Evolutionary conservation across 2,888 invertebrate genomes (phyloP), one percentile per base, ranked within the genome.

Genomic region (Oegoconia quadripuncta): DNA sequence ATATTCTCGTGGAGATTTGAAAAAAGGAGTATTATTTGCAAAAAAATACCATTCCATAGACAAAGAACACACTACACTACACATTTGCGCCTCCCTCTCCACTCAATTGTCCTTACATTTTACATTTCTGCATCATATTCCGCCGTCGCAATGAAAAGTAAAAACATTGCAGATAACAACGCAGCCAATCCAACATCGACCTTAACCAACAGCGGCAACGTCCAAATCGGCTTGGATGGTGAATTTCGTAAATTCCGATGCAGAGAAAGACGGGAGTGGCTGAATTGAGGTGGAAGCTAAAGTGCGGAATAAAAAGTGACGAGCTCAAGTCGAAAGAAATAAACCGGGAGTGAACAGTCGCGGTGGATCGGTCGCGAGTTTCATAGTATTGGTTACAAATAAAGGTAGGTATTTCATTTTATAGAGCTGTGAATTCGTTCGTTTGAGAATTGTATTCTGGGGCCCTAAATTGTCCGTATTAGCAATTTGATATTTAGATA

Each of bases 101-200:
- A 68, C 74, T 74, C 81, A 78, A 83, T 82, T 82, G 84, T 84
- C 80, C 74, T 80, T 74, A 77, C 80, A 76, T 82, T 81, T 86
- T 78, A 80, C 75, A 84, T 82, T 82, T 77, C 79, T 81, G 75
- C 82, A 80, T 83, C 84, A 84, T 82, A 83, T 84, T 82, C 77
- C 64, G 68, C 67, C 59, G 63, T 65, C 67, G 80, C 79, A 79
- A 83, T 80, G 80, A 80, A 82, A 82, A 81, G 74, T 76, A 80
- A 82, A 83, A 83, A 83, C 77, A 81, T 70, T 77, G 72, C 75
- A 69, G 70, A 61, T 53, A 59, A 57, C 49, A 39, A 9, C 2
- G 1, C 7, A 8, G 20, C 7, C 44, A 40, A 1, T 0, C 37
- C 0, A 59, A 50, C 46, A 12, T 27, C 28, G 42, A 63, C 63